Percentiles rank a stretch among this genome's conserved stretches.
Conservation (phyloP, 2,113 vertebrate species). For the Mola mola region DNA sequence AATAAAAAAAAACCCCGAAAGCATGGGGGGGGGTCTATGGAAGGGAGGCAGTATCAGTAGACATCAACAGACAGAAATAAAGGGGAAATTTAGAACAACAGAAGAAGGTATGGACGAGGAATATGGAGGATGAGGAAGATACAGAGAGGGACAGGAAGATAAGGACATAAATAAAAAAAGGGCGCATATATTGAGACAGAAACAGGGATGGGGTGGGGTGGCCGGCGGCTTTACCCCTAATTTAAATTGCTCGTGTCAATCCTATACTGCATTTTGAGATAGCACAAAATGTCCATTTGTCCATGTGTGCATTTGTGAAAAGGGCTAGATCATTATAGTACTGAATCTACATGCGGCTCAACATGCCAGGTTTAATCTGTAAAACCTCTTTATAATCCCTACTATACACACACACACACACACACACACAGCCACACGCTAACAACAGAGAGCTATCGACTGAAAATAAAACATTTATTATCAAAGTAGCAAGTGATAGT, state of each 20-base stretch:
- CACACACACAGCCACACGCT: background rate
- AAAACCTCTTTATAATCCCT: constrained; percentile 19
- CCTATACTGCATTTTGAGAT: constrained; percentile 39
- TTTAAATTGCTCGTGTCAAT: constrained; percentile 65
- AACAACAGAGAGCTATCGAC: constrained; percentile 28
- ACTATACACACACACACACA: background rate
- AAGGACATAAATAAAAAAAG: constrained; percentile 72
- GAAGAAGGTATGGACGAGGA: constrained; percentile 23
- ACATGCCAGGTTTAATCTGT: constrained; percentile 22
- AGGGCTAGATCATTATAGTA: constrained; percentile 32
- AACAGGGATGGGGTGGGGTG: constrained; percentile 65
- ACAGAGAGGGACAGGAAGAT: constrained; percentile 59
- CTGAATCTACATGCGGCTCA: constrained; percentile 16
- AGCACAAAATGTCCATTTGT: constrained; percentile 54
- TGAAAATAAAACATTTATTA: constrained; percentile 51
- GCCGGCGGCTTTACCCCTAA: constrained; percentile 33
- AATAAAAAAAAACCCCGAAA: constrained; percentile 58
- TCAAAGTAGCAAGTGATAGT: constrained; percentile 47
- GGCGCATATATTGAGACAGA: constrained; percentile 56
- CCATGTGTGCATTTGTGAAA: constrained; percentile 37
- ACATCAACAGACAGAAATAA: constrained; percentile 59
- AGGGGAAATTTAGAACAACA: constrained; percentile 55
- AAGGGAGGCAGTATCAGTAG: constrained; percentile 53
- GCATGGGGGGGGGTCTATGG: constrained; percentile 47
- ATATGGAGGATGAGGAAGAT: constrained; percentile 21